Percentiles rank a stretch among this genome's conserved stretches.
Conservation (phyloP, 2,888 invertebrate genomes). For the Leucoma salicis region DNA sequence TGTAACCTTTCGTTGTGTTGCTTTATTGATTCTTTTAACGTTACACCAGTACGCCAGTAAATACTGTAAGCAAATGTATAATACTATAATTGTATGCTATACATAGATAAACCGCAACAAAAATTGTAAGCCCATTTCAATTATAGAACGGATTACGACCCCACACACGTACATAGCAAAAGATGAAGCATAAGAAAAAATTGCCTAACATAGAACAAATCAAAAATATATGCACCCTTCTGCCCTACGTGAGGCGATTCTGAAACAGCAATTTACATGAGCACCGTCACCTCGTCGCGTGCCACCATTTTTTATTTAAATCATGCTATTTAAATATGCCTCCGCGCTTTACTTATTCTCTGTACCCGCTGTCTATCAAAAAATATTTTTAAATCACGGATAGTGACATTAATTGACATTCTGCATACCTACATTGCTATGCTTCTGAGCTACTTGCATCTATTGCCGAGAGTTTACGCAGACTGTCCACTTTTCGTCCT, state of each 20-base stretch:
- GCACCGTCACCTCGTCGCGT: slow-evolving; percentile 69
- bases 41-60: too few relatives aligned
- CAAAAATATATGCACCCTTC: slow-evolving; percentile 82
- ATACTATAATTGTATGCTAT: background rate
- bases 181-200: slow-evolving; percentile 62
- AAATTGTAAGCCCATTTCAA: slow-evolving; percentile 25
- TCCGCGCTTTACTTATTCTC: slow-evolving; percentile 62
- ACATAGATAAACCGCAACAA: slow-evolving; percentile 4
- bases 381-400: too few relatives aligned
- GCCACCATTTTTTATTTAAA: slow-evolving; percentile 80
- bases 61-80: too few relatives aligned
- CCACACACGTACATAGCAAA: slow-evolving; percentile 40
- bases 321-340: slow-evolving; percentile 76
- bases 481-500: too few relatives aligned
- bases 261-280: slow-evolving; percentile 70
- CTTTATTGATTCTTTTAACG: too few relatives aligned
- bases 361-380: slow-evolving; percentile 43
- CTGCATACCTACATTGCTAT: too few relatives aligned
- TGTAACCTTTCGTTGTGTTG: too few relatives aligned
- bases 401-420: too few relatives aligned
- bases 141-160: slow-evolving; percentile 29
- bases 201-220: slow-evolving; percentile 76
- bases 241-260: slow-evolving; percentile 71
- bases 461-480: too few relatives aligned
- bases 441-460: too few relatives aligned